Evolutionary conservation across 1,140 invertebrate species (phyloP).

Genomic region (Heliothis virescens): DNA sequence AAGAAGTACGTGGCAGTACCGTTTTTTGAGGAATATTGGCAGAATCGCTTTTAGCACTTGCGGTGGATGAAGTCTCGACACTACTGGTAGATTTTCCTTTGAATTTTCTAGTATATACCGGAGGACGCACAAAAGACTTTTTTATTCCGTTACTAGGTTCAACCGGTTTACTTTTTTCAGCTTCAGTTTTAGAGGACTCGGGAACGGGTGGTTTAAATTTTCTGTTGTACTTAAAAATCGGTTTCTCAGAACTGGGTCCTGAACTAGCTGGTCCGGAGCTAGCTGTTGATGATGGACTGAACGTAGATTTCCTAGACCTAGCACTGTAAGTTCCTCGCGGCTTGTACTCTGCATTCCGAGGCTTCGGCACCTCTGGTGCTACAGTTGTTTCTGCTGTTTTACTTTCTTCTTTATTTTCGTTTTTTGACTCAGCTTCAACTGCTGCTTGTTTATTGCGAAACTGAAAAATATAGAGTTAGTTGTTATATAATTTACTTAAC

Average conservation of each 20-base stretch:
- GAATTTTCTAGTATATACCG: constrained; percentile 63
- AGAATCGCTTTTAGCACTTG: constrained; percentile 52
- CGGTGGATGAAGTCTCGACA: constrained; percentile 54
- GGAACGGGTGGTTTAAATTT: constrained; percentile 73
- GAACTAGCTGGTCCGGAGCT: constrained; percentile 42
- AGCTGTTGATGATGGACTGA: constrained; percentile 57
- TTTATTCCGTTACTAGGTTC: constrained; percentile 62
- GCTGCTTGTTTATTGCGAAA: constrained; percentile 57
- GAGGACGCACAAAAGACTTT: constrained; percentile 64
- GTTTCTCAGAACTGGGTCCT: constrained; percentile 61
- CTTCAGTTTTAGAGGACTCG: constrained; percentile 59
- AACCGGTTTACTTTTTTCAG: constrained; percentile 59
- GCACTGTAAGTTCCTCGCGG: constrained; percentile 66
- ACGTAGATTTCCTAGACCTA: constrained; percentile 67
- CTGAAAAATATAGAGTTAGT: constrained; percentile 54
- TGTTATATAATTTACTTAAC: neutral
- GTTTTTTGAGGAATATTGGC: constrained; percentile 48
- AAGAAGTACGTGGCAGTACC: constrained; percentile 72
- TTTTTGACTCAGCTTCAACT: constrained; percentile 56
- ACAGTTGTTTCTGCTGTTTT: constrained; percentile 56
- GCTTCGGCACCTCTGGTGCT: constrained; percentile 56
- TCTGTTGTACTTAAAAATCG: constrained; percentile 73
- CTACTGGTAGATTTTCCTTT: constrained; percentile 47
- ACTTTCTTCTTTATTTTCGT: constrained; percentile 54
- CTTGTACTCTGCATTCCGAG: constrained; percentile 64